phyloP scores from a whole-genome alignment of 2,888 invertebrate species.

The Synergus japonicus region DNA sequence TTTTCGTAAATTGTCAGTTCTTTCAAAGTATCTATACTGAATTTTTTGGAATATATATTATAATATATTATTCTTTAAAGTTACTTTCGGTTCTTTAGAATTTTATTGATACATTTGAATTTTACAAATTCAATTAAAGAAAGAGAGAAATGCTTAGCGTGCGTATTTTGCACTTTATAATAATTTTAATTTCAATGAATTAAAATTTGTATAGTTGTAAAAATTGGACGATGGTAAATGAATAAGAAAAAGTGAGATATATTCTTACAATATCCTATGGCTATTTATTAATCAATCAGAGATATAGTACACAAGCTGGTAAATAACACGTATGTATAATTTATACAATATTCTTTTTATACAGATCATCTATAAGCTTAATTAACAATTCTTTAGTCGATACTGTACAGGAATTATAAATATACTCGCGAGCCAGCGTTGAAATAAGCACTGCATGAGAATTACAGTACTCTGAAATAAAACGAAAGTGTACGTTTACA shows the following conservation, averaged over 20 bases:
- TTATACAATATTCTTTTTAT: constrained; percentile 73
- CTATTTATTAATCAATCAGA: constrained; percentile 74
- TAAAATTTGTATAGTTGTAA: background rate
- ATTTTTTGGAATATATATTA: no score
- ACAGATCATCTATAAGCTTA: constrained; percentile 62
- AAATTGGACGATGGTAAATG: background rate
- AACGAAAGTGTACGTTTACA: background rate
- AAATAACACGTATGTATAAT: constrained; percentile 77
- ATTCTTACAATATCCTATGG: constrained; percentile 62
- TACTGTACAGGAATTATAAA: constrained; percentile 72
- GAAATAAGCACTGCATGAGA: background rate
- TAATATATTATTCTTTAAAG: no score
- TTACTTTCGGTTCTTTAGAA: background rate
- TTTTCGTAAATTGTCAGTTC: no score
- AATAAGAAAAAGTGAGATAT: constrained; percentile 4
- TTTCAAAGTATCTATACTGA: no score
- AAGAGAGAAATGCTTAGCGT: no score
- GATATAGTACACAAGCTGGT: constrained; percentile 75
- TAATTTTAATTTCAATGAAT: no score
- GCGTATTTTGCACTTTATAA: no score
- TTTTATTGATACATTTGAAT: no score
- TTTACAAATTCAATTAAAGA: no score
- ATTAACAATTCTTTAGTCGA: constrained; percentile 66
- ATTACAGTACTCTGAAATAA: background rate
- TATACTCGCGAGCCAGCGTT: constrained; percentile 54